These are phyloP conservation scores for Brachionus koreanus DNA, from an alignment of 1,140 invertebrate genomes.

Conservation along the genomic window DNA sequence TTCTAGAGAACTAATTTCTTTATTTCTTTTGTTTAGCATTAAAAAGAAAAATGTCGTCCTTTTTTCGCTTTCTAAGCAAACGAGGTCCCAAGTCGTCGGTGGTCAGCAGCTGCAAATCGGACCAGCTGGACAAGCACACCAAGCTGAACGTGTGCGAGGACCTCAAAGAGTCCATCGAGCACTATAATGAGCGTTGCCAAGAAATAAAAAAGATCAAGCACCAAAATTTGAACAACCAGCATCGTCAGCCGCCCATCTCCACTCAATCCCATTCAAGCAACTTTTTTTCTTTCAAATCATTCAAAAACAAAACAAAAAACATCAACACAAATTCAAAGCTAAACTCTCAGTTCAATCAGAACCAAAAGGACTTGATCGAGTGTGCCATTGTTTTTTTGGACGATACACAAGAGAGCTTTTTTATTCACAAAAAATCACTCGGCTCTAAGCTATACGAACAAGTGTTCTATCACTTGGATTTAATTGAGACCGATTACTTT, in stretches of 20 bases:
- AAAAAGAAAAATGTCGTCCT: conserved; percentile 26
- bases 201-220: conserved; percentile 2
- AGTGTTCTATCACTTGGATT: conserved; percentile 90
- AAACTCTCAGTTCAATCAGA: neutral
- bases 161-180: conserved; percentile 41
- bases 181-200: conserved; percentile 22
- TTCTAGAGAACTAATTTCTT: neutral
- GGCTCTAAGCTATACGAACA: conserved; percentile 89
- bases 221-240: neutral
- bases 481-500: conserved; percentile 99
- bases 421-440: conserved; percentile 79
- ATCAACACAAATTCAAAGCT: neutral
- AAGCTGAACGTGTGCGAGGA: conserved; percentile 25
- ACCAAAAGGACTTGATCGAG: conserved; percentile 17
- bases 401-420: conserved; percentile 8
- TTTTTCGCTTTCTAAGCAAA: conserved; percentile 43
- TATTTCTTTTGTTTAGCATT: neutral
- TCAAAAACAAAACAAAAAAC: neutral
- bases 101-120: neutral
- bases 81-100: conserved; percentile 1
- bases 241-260: neutral
- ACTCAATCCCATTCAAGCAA: neutral
- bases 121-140: neutral
- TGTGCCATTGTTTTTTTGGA: conserved; percentile 26
- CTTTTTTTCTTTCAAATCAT: neutral